Evolutionary conservation across 2,797 vertebrate genomes (phyloP).

Genomic region (Aulostomus chinensis): DNA sequence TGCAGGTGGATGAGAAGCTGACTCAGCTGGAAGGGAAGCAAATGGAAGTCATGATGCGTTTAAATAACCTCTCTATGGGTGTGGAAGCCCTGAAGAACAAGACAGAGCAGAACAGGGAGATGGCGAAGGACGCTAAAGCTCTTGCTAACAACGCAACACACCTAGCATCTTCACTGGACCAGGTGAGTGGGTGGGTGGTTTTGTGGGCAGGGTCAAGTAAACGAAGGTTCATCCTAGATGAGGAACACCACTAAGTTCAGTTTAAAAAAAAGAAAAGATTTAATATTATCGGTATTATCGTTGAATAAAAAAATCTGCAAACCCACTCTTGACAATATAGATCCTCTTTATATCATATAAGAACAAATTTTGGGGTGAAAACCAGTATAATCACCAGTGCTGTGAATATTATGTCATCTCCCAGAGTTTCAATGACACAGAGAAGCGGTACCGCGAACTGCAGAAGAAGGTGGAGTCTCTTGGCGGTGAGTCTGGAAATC

Average conservation of each 20-base stretch:
- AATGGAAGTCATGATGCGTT: constrained; percentile 71
- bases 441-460: constrained; percentile 72
- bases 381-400: neutral
- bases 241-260: too few species aligned
- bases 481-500: constrained; percentile 45
- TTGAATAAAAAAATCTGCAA: too few species aligned
- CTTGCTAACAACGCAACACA: constrained; percentile 70
- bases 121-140: constrained; percentile 72
- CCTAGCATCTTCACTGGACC: constrained; percentile 65
- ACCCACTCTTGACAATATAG: too few species aligned
- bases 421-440: constrained; percentile 78
- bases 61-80: constrained; percentile 73
- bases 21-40: constrained; percentile 74
- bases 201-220: neutral
- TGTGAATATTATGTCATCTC: neutral
- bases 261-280: too few species aligned
- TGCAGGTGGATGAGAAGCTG: constrained; percentile 74
- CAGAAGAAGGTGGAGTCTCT: constrained; percentile 71
- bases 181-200: constrained; percentile 60
- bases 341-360: too few species aligned
- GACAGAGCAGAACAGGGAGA: constrained; percentile 61
- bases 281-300: too few species aligned
- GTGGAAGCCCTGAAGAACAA: constrained; percentile 74
- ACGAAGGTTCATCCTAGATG: too few species aligned
- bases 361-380: too few species aligned